Evolutionary conservation across 2,113 vertebrate genomes (phyloP), one percentile per base, ranked within the genome.

Genomic region (Lamprologus sp.): DNA sequence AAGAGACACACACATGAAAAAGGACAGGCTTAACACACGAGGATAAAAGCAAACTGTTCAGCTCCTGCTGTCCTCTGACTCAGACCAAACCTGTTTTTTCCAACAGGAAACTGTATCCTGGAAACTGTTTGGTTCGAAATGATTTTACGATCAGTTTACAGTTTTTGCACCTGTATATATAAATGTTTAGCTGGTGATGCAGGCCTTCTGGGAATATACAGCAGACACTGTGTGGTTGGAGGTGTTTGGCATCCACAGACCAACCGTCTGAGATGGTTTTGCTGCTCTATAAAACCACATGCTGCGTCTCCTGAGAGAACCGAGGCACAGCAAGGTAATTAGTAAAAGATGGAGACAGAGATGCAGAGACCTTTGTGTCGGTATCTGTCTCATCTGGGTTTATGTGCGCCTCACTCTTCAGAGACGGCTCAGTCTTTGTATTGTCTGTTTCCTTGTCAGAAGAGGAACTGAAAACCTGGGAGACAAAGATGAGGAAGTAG

Each of bases 401-500:
- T 85, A 37, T 81, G 55, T 79, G 56, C n/a, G 33, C 40, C 53
- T 84, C 40, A n/a, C 12, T 82, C 86, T 56, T 86, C 75, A 79
- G 63, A 91, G 75, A 3, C 83, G 1, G 17, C 37, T 68, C 40
- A 28, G n/a, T 45, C 31, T 91, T 82, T 85, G 13, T 63, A 88
- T 51, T 79, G 63, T 80, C 49, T 79, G 2, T 81, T 92, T 86
- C 35, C 79, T 77, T 65, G 51, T 90, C 58, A 88, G 83, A 79
- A 79, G 26, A 26, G 49, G 70, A 75, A 31, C 63, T 35, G 56
- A 87, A 81, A 83, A 70, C 51, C 49, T 85, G 33, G 7, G 17
- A 86, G 77, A 88, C 63, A 65, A 85, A 63, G 87, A 90, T 51
- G 80, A 84, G 63, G 82, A 87, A 84, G 77, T 88, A 26, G 81